Evolutionary conservation across 2,797 vertebrate species (phyloP).

Genomic region (Calcarius lapponicus): DNA sequence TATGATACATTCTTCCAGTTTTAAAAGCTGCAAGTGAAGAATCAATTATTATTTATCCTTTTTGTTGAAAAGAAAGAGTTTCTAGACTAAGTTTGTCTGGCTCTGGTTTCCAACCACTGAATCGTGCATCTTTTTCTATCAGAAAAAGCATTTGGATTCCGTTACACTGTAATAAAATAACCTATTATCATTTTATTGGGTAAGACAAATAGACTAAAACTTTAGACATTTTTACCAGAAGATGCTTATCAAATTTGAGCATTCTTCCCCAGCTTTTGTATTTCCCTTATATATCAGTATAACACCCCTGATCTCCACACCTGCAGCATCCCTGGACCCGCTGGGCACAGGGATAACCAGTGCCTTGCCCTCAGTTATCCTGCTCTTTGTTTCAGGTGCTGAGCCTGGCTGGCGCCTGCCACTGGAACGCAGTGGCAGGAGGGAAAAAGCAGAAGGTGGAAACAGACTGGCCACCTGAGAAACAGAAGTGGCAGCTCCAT

Average conservation of each 20-base stretch:
- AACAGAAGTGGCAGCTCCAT: not conserved
- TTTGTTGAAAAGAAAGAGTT: not conserved
- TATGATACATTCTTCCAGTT: not conserved
- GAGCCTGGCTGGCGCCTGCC: not conserved
- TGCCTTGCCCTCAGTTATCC: not conserved
- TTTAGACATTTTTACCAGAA: not conserved
- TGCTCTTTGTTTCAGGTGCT: not conserved
- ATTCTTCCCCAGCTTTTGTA: not conserved
- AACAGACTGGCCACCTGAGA: not conserved
- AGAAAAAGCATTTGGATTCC: not conserved
- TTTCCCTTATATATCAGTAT: not conserved
- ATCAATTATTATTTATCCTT: not conserved
- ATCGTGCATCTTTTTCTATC: rapidly evolving
- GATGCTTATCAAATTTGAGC: not conserved
- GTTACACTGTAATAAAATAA: not conserved
- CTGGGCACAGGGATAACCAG: not conserved
- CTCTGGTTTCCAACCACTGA: not conserved
- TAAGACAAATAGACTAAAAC: not conserved
- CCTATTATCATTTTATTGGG: not conserved
- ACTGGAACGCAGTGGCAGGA: rapidly evolving
- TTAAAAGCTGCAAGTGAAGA: not conserved
- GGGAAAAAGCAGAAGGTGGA: not conserved
- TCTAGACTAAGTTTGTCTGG: not conserved
- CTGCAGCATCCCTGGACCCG: not conserved
- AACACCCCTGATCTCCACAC: not conserved